Evolutionary conservation across 2,888 invertebrate species (phyloP), one percentile per base, ranked within the genome.

Genomic region (Nowickia ferox): DNA sequence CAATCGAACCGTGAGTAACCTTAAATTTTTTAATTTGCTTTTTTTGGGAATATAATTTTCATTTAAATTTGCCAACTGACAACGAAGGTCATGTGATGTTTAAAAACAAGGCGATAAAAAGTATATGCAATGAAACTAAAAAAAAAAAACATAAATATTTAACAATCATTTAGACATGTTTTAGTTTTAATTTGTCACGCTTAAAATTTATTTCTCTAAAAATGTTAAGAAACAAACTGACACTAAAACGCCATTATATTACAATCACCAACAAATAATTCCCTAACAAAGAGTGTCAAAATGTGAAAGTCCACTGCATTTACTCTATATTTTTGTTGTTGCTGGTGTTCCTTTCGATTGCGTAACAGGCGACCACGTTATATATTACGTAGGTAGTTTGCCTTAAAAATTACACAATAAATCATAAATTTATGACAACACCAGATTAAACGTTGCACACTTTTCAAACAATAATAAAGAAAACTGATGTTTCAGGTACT

Each of bases 361-460:
- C 77, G 75, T 61, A 86, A 84, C 75, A 76, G 22, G 30, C 30
- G 30, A 48, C 48, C 42, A 59, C 51, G 80, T 66, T 68, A 75
- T 40, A 75, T 74, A 72, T 87, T 86, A 55, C 71, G 46, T n/a
- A 78, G 55, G 42, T 17, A 61, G 30, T 42, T 72, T 84, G 80
- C 84, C 68, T 59, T 40, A 71, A 83, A 86, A 78, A 59, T 66
- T 71, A 74, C 57, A 84, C 65, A 86, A 82, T 87, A 86, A 86
- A 87, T 87, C 87, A 87, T 84, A 87, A 80, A 72, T 84, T 86
- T 87, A 84, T 87, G 86, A 87, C 86, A 78, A 46, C 5, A 63
- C 55, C 61, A 51, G 38, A 81, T 15, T 10, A 55, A 22, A 44
- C 6, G 30, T 19, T 55, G 11, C 4, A 38, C 30, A 69, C 42